Conservation (phyloP, 2,888 invertebrate genomes). For the Eupelmus urozonus region DNA sequence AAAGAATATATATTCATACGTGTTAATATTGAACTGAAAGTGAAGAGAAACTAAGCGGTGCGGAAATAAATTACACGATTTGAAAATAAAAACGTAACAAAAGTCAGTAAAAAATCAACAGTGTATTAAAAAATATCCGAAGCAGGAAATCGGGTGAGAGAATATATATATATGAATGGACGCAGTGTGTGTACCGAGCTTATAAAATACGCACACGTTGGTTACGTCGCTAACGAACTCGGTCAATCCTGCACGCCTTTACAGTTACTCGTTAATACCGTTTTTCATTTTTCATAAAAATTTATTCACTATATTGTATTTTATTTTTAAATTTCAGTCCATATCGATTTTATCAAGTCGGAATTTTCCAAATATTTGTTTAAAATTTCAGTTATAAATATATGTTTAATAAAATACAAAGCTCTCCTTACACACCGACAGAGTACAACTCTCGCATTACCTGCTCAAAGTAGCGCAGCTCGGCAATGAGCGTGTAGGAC, state of each 20-base stretch:
- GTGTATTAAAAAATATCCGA: not conserved
- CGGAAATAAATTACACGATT: not conserved
- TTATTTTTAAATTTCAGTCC: not conserved
- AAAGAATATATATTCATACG: too few relatives aligned
- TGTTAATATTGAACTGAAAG: too few relatives aligned
- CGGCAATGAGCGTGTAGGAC: constrained; percentile 81
- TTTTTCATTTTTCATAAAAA: constrained; percentile 1
- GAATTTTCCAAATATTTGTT: too few relatives aligned
- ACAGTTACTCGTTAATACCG: not conserved
- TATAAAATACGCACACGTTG: not conserved
- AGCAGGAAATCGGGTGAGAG: constrained; percentile 1
- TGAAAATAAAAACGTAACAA: too few relatives aligned
- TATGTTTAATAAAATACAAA: too few relatives aligned
- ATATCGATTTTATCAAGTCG: too few relatives aligned
- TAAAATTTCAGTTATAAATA: too few relatives aligned
- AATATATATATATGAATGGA: constrained; percentile 2
- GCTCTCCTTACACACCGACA: too few relatives aligned
- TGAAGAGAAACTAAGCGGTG: too few relatives aligned
- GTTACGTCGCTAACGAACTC: constrained; percentile 17
- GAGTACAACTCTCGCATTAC: too few relatives aligned
- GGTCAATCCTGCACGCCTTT: not conserved
- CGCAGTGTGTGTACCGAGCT: not conserved
- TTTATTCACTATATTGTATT: too few relatives aligned
- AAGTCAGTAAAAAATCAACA: too few relatives aligned
- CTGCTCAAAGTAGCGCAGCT: constrained; percentile 83